phyloP scores from a whole-genome alignment of 2,113 vertebrate genomes.

The Progne subis region DNA sequence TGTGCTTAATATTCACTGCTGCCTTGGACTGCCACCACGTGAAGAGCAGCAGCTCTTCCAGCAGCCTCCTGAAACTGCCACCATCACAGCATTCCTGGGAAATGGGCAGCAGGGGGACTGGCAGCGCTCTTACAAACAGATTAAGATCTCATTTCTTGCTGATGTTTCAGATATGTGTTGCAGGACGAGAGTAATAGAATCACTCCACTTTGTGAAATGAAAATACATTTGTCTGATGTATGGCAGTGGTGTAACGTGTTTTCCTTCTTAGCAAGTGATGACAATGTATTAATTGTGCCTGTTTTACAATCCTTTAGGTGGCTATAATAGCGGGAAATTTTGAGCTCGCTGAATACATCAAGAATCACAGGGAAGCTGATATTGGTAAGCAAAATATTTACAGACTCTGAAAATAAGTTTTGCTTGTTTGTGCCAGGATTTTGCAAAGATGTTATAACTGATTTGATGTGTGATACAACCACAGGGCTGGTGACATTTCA shows the following conservation, averaged over 20 bases:
- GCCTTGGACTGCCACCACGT: not conserved
- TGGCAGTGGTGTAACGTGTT: not conserved
- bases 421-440: not conserved
- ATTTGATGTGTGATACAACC: not conserved
- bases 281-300: not conserved
- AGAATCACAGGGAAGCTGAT: slow-evolving; percentile 92
- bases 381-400: slow-evolving; percentile 80
- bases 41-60: not conserved
- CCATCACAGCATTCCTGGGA: not conserved
- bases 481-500: not conserved
- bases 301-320: slow-evolving; percentile 78
- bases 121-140: not conserved
- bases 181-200: not conserved
- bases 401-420: not conserved
- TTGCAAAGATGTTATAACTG: not conserved
- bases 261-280: not conserved
- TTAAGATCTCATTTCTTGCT: not conserved
- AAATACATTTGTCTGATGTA: not conserved
- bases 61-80: not conserved
- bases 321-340: slow-evolving; percentile 98
- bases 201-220: not conserved
- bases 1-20: not conserved
- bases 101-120: not conserved
- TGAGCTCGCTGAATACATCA: slow-evolving; percentile 94
- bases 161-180: not conserved